phyloP scores from a whole-genome alignment of 2,113 vertebrate species.

The Pachypanchax playfairii region DNA sequence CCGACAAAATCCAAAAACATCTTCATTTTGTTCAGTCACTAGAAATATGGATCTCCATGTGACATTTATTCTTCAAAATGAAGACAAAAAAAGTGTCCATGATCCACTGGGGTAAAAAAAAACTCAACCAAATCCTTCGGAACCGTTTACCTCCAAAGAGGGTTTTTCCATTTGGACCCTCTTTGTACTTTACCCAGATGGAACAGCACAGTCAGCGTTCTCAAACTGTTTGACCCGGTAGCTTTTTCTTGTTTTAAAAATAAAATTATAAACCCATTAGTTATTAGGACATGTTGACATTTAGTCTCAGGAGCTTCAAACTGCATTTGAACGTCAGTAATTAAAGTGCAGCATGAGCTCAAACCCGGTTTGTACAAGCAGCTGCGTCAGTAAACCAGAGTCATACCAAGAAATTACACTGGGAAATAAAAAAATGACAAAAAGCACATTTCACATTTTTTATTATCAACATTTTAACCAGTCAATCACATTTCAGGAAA shows the following conservation, averaged over 20 bases:
- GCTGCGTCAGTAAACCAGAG: slow-evolving; percentile 44
- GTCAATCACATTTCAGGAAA: slow-evolving; percentile 91
- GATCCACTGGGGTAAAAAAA: not conserved
- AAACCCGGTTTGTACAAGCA: slow-evolving; percentile 6
- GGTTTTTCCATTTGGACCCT: slow-evolving; percentile 32
- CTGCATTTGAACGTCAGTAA: too few species aligned
- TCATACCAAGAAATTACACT: slow-evolving; percentile 85
- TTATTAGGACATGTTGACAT: not conserved
- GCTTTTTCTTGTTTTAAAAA: not conserved
- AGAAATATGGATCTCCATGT: not conserved
- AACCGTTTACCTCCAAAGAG: slow-evolving; percentile 74
- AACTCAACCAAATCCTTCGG: not conserved
- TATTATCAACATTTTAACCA: slow-evolving; percentile 98
- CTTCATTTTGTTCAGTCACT: not conserved
- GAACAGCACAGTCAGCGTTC: not conserved
- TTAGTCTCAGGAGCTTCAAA: too few species aligned
- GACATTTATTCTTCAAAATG: not conserved
- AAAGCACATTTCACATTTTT: slow-evolving; percentile 99
- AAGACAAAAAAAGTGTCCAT: slow-evolving; percentile 11
- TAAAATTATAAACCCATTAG: not conserved
- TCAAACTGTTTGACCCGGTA: slow-evolving; percentile 4
- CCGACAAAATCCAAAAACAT: not conserved
- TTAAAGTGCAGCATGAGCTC: too few species aligned
- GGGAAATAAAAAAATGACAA: slow-evolving; percentile 98
- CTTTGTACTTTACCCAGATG: slow-evolving; percentile 72